These are phyloP conservation scores for Pollenia amentaria DNA, from an alignment of 2,888 invertebrate species.

Conservation along the genomic window DNA sequence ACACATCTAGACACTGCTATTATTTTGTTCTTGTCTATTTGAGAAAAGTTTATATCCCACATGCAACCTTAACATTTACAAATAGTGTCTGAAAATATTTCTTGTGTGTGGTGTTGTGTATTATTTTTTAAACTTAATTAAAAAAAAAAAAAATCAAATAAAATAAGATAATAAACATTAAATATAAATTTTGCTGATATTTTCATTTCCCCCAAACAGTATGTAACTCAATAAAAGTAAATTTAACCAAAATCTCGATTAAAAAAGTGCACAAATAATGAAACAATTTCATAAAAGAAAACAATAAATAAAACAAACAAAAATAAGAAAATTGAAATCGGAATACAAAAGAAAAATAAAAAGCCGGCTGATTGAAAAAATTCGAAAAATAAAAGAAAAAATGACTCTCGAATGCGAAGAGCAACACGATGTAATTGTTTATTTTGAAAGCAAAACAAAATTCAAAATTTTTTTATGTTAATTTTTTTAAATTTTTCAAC, in stretches of 20 bases:
- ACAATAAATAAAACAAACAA: background rate
- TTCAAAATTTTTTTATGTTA: conserved; percentile 48
- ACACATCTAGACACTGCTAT: background rate
- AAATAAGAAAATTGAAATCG: background rate
- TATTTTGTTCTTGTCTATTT: background rate
- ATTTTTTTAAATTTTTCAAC: conserved; percentile 1
- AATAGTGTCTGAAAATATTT: conserved; percentile 3
- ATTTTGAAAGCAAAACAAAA: conserved; percentile 47
- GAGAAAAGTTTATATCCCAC: background rate
- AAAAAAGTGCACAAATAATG: too few relatives aligned
- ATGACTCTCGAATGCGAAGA: conserved; percentile 84
- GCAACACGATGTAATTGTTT: conserved; percentile 83
- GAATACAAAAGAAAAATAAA: conserved; percentile 21
- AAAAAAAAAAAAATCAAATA: too few relatives aligned
- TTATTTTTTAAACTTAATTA: background rate
- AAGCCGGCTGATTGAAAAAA: conserved; percentile 2
- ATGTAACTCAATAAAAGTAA: too few relatives aligned
- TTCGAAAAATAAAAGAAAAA: conserved; percentile 49
- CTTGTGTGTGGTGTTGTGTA: background rate
- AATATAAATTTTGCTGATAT: too few relatives aligned
- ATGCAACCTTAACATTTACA: conserved; percentile 1
- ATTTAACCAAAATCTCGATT: too few relatives aligned
- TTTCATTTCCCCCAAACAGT: too few relatives aligned
- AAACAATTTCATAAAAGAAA: background rate
- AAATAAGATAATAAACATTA: background rate